Evolutionary conservation across 1,140 invertebrate species (phyloP).

Genomic region (Tetraneura akinire): DNA sequence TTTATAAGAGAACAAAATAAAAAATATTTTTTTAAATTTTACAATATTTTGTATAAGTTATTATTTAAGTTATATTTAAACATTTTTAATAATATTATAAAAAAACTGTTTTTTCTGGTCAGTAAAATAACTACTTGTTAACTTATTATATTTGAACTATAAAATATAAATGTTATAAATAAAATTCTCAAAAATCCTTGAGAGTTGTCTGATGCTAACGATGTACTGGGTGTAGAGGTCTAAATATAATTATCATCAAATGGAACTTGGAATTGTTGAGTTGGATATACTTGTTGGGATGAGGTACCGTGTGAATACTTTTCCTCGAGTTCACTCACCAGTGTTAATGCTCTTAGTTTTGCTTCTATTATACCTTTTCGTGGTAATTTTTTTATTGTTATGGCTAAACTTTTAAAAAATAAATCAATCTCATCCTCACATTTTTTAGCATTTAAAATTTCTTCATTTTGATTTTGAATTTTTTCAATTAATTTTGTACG

Average conservation of each 20-base stretch:
- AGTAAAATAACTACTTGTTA: too few species aligned
- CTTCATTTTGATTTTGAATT: background rate
- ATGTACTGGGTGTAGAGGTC: background rate
- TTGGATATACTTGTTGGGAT: background rate
- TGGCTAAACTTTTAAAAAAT: conserved; percentile 21
- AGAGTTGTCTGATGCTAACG: background rate
- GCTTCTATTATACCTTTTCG: background rate
- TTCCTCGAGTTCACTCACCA: conserved; percentile 23
- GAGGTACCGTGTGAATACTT: background rate
- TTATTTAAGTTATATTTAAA: too few species aligned
- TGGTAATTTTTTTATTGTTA: conserved; percentile 1
- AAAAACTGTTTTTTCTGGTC: too few species aligned
- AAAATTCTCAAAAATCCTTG: too few species aligned
- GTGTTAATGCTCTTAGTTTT: background rate
- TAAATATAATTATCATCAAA: background rate
- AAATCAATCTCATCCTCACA: background rate
- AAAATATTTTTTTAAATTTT: too few species aligned
- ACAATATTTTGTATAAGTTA: too few species aligned
- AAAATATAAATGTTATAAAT: too few species aligned
- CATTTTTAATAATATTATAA: too few species aligned
- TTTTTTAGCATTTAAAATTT: background rate
- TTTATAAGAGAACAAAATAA: too few species aligned
- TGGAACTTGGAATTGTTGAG: too few species aligned
- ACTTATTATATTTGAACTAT: too few species aligned
- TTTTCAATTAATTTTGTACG: background rate